Evolutionary conservation across 1,140 invertebrate genomes (phyloP).

Genomic region (Nymphalis io): DNA sequence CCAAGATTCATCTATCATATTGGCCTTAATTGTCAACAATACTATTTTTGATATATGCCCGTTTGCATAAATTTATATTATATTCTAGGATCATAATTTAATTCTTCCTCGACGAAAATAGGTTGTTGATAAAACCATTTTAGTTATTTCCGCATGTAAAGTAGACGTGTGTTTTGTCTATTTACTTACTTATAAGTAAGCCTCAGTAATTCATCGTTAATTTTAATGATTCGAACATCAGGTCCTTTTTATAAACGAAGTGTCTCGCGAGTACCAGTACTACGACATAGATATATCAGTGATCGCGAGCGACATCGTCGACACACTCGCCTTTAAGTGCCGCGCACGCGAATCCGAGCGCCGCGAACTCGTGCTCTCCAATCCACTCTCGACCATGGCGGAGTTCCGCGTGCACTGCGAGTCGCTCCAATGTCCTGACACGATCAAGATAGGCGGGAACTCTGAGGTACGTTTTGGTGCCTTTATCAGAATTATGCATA

Average conservation of each 20-base stretch:
- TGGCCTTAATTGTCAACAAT: too few species aligned
- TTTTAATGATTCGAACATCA: constrained; percentile 19
- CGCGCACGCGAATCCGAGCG: constrained; percentile 61
- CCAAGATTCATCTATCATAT: too few species aligned
- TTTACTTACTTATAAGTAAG: too few species aligned
- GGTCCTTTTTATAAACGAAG: constrained; percentile 68
- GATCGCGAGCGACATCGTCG: constrained; percentile 56
- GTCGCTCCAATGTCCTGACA: constrained; percentile 51
- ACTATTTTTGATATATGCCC: too few species aligned
- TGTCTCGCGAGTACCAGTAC: constrained; percentile 65
- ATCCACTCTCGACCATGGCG: constrained; percentile 54
- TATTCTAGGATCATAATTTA: too few species aligned
- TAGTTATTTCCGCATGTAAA: too few species aligned
- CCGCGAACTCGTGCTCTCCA: constrained; percentile 55
- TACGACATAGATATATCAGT: constrained; percentile 60
- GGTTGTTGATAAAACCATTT: too few species aligned
- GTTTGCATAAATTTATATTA: too few species aligned
- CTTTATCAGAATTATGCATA: too few species aligned
- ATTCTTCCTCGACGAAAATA: too few species aligned
- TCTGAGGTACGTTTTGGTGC: constrained; percentile 54
- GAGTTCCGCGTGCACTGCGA: constrained; percentile 53
- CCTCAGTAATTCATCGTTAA: too few species aligned
- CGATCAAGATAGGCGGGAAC: constrained; percentile 52
- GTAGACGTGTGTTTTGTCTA: too few species aligned
- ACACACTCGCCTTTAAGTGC: constrained; percentile 56